phyloP scores from a whole-genome alignment of 2,113 vertebrate genomes.

The Lophura nycthemera region DNA sequence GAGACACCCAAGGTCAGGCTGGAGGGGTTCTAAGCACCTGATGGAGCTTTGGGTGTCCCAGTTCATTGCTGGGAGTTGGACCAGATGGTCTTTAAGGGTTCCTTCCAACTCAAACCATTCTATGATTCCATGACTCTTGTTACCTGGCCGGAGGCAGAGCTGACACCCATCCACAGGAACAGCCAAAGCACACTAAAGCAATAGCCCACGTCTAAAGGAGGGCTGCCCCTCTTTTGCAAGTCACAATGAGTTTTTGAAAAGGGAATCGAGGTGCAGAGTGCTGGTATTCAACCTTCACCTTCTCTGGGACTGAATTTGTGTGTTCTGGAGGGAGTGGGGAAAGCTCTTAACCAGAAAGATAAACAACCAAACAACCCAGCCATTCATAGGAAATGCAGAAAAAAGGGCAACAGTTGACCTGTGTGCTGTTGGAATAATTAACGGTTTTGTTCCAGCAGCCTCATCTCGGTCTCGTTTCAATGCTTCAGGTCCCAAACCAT shows the following conservation, averaged over 20 bases:
- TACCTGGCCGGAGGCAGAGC: neutral
- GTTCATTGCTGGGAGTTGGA: too few relatives aligned
- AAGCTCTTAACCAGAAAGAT: neutral
- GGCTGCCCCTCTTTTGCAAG: neutral
- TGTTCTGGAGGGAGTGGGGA: neutral
- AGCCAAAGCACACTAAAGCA: neutral
- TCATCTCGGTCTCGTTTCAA: neutral
- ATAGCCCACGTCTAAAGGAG: neutral
- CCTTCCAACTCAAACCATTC: too few relatives aligned
- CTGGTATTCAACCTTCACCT: too few relatives aligned
- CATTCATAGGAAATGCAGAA: neutral
- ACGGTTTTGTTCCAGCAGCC: neutral
- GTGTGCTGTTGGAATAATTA: neutral
- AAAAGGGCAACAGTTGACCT: neutral
- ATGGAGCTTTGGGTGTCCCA: too few relatives aligned
- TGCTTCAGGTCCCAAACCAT: slow-evolving; percentile 11
- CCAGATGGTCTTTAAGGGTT: too few relatives aligned
- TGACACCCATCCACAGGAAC: rapidly evolving
- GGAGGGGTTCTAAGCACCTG: too few relatives aligned
- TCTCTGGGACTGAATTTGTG: neutral
- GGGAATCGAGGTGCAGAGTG: neutral
- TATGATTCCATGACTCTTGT: too few relatives aligned
- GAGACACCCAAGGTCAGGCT: too few relatives aligned
- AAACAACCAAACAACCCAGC: neutral
- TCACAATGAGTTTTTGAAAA: neutral